Evolutionary conservation across 2,113 vertebrate genomes (phyloP), one percentile per base, ranked within the genome.

Genomic region (Solea solea): DNA sequence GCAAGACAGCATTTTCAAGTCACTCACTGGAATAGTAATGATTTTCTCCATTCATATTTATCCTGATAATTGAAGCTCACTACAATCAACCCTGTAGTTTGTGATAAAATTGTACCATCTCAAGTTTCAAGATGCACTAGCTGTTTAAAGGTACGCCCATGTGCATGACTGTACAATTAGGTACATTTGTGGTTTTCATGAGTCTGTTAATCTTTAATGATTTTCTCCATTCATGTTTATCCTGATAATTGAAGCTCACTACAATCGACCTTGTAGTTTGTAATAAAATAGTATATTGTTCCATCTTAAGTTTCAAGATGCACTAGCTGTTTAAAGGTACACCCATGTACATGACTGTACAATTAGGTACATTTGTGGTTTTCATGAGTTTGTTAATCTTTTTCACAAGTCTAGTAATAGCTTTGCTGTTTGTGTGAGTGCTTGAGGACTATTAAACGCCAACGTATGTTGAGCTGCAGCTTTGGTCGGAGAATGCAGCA

Each of bases 341-440:
- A 52, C 41, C 34, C 25, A 14, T 60, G 56, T 45, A 5, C 13
- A 4, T 34, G 27, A 8, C 28, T 42, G 49, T 60, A 9, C 21
- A 21, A 9, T 16, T 65, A 34, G 52, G 50, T 52, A 25, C 4
- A 1, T 61, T 16, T 57, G 12, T 66, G 58, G 11, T 48, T 65
- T 60, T 67, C 52, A 15, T 74, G 15, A 39, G 21, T 80, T 62
- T 80, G 60, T 65, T 78, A 50, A 39, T 61, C 48, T 34, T 16
- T 16, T 52, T 21, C 16, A n/a, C 14, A 8, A 44, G 40, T 54
- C 71, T 73, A 25, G 57, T 60, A 70, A 65, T 65, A 59, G 67
- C 40, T 46, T 10, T 52, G 7, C 12, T 55, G 14, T 21, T 21
- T 49, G 5, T n/a, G 14, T 34, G 69, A 72, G 68, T 48, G 45